Conservation (phyloP, 2,888 invertebrate species). For the Drosophila hamatofila region DNA sequence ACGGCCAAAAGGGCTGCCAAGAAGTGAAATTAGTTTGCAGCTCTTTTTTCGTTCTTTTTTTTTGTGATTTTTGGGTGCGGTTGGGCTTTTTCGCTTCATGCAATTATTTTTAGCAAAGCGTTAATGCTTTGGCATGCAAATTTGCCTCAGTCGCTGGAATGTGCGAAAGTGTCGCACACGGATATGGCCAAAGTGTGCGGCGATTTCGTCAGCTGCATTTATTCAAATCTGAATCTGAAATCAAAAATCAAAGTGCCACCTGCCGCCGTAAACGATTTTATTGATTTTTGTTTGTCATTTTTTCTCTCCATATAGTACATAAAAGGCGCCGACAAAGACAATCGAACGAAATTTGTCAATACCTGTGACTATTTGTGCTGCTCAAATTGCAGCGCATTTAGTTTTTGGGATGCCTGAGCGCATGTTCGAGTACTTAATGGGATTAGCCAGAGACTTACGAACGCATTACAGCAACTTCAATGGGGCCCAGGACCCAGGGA, state of each 20-base stretch:
- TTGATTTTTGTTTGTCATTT: constrained; percentile 26
- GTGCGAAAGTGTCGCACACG: constrained; percentile 56
- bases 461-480: constrained; percentile 74
- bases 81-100: constrained; percentile 58
- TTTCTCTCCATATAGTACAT: constrained; percentile 20
- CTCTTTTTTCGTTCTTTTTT: background rate
- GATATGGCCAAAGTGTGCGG: constrained; percentile 33
- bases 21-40: constrained; percentile 29
- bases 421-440: constrained; percentile 71
- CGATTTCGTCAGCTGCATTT: constrained; percentile 60
- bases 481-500: background rate
- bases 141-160: constrained; percentile 52
- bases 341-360: constrained; percentile 16
- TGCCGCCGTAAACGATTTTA: constrained; percentile 66
- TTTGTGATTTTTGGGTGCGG: background rate
- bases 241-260: constrained; percentile 73
- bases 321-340: constrained; percentile 66
- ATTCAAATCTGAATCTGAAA: constrained; percentile 44
- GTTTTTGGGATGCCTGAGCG: constrained; percentile 46
- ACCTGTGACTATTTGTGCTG: constrained; percentile 10
- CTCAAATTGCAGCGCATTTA: constrained; percentile 64
- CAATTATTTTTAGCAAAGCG: constrained; percentile 70
- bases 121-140: constrained; percentile 81
- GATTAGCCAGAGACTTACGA: constrained; percentile 83
- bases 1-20: constrained; percentile 17